A percentile compares a stretch with the other conserved stretches of the same genome.
Conservation (phyloP, 2,888 invertebrate genomes). For the Meandrusa payeni region DNA sequence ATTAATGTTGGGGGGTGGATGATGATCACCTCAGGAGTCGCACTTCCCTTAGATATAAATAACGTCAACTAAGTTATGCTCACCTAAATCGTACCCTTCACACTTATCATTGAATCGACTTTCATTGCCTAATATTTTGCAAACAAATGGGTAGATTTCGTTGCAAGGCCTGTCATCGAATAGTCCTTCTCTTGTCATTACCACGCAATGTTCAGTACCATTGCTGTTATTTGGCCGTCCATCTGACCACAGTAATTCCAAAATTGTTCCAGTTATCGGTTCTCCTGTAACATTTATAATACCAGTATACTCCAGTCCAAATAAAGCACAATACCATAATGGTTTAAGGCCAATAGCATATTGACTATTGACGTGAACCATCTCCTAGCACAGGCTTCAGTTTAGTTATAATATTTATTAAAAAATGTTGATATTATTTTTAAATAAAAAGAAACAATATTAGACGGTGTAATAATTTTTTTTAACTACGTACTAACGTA, state of each 20-base stretch:
- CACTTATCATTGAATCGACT: conserved; percentile 42
- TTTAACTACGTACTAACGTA: no score
- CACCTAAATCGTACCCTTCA: conserved; percentile 43
- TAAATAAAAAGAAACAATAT: no score
- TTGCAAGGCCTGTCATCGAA: conserved; percentile 46
- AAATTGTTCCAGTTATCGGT: conserved; percentile 41
- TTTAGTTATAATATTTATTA: no score
- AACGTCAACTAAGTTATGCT: conserved; percentile 4
- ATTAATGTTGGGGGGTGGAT: no score
- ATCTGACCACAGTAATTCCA: conserved; percentile 49
- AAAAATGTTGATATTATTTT: no score
- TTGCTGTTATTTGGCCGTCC: conserved; percentile 43
- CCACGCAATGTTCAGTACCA: conserved; percentile 45
- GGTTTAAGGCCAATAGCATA: no score
- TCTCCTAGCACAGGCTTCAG: no score
- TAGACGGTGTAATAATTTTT: no score
- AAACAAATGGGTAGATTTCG: conserved; percentile 47
- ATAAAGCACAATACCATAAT: no score
- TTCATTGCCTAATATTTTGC: conserved; percentile 45
- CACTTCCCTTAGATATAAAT: not conserved
- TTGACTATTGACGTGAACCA: no score
- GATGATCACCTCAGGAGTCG: no score
- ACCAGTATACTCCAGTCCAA: no score
- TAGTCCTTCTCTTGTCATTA: conserved; percentile 51
- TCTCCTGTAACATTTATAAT: conserved; percentile 38